Conservation (phyloP, 2,888 invertebrate species). For the Germaria angustata region DNA sequence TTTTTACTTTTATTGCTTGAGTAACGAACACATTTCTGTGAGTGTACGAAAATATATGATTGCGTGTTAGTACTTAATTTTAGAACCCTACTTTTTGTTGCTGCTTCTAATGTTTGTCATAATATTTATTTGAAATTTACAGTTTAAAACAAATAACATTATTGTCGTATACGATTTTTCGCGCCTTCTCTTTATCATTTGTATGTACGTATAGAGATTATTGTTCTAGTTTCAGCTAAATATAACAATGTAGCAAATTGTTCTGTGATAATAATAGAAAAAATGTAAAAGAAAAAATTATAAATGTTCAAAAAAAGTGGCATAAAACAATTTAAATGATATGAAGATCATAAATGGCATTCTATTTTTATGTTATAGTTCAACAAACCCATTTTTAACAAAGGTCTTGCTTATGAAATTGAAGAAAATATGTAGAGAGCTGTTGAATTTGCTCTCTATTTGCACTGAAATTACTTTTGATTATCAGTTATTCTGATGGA, state of each 20-base stretch:
- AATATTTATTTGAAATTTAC: constrained; percentile 18
- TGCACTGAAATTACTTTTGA: no score
- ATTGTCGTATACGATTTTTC: constrained; percentile 48
- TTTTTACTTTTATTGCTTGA: no score
- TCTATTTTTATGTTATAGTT: not conserved
- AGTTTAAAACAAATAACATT: constrained; percentile 34
- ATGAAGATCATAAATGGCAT: not conserved
- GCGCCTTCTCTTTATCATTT: constrained; percentile 50
- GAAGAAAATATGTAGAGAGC: no score
- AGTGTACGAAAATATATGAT: not conserved
- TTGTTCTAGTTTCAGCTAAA: constrained; percentile 30
- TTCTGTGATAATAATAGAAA: constrained; percentile 25
- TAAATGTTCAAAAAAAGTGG: not conserved
- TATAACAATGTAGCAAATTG: constrained; percentile 22
- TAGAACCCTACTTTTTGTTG: not conserved
- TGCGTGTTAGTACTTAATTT: constrained; percentile 12
- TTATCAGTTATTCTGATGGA: no score
- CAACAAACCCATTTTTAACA: not conserved
- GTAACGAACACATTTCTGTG: not conserved
- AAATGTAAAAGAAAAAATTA: not conserved
- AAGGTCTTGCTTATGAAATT: no score
- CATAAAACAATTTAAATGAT: not conserved
- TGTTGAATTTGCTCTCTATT: no score
- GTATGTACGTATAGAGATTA: not conserved
- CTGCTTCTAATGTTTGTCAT: constrained; percentile 13